These are phyloP conservation scores for Listrodromus nycthemerus DNA, from an alignment of 2,888 invertebrate species.

Conservation along the genomic window DNA sequence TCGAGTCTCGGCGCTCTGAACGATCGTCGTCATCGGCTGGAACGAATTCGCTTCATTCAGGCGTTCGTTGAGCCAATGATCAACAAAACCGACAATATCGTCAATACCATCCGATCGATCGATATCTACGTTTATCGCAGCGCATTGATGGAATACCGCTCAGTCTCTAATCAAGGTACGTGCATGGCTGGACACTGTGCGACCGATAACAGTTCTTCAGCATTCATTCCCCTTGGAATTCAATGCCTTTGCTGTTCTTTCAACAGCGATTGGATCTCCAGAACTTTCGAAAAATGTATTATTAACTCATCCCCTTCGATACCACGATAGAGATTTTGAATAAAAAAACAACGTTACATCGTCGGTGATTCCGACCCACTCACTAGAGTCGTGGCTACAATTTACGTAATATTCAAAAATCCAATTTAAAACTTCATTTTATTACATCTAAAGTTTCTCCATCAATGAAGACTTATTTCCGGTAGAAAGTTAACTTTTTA, in stretches of 20 bases:
- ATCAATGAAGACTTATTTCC: too few species aligned
- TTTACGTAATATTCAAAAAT: too few species aligned
- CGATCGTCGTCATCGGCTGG: conserved; percentile 26
- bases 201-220: conserved; percentile 8
- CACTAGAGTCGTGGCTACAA: too few species aligned
- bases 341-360: not conserved
- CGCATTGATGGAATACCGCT: conserved; percentile 22
- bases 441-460: too few species aligned
- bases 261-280: conserved; percentile 31
- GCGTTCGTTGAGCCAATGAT: conserved; percentile 17
- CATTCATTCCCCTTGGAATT: conserved; percentile 4
- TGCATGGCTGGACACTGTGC: conserved; percentile 20
- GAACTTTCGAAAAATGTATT: conserved; percentile 15
- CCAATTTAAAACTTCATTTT: too few species aligned
- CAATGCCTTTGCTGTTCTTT: conserved; percentile 32
- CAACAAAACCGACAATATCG: too few species aligned
- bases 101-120: conserved; percentile 27
- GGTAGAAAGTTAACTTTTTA: too few species aligned
- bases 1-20: conserved; percentile 15
- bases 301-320: not conserved
- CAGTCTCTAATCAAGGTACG: conserved; percentile 33
- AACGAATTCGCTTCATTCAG: conserved; percentile 33
- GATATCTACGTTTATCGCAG: conserved; percentile 9
- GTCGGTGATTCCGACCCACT: too few species aligned
- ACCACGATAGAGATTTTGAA: not conserved